Percentiles rank a stretch among this genome's conserved stretches.
phyloP scores from a whole-genome alignment of 2,797 vertebrate species.

The Amazona finschi region DNA sequence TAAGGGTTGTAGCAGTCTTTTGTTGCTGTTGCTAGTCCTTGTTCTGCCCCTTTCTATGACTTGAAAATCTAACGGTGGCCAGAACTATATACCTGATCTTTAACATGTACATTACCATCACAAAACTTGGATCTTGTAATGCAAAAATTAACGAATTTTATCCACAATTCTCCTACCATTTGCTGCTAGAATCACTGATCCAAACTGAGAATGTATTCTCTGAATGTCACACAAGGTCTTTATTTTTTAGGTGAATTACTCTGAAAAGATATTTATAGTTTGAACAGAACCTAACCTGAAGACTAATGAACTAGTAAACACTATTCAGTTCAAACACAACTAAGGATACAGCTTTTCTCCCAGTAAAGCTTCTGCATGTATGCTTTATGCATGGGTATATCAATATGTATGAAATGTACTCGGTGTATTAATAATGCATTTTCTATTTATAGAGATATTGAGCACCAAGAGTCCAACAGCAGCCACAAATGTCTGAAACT shows the following conservation, averaged over 20 bases:
- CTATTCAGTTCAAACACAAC: neutral
- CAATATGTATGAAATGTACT: neutral
- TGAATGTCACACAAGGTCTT: neutral
- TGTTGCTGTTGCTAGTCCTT: neutral
- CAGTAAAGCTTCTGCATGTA: neutral
- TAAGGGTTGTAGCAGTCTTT: neutral
- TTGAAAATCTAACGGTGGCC: neutral
- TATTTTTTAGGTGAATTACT: neutral
- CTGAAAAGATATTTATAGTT: neutral
- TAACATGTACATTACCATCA: neutral
- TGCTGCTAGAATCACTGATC: neutral
- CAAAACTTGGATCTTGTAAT: neutral
- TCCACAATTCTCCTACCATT: neutral
- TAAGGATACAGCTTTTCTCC: neutral
- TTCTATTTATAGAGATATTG: neutral
- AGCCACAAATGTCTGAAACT: neutral
- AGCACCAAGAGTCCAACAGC: neutral
- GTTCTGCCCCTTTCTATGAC: neutral
- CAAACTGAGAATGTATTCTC: neutral
- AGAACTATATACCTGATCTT: neutral
- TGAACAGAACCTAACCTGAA: neutral
- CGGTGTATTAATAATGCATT: neutral
- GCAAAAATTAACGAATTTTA: neutral
- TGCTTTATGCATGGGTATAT: neutral
- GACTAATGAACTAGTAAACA: neutral